Evolutionary conservation across 2,797 vertebrate species (phyloP).

Genomic region (Sebastes aleutianus): DNA sequence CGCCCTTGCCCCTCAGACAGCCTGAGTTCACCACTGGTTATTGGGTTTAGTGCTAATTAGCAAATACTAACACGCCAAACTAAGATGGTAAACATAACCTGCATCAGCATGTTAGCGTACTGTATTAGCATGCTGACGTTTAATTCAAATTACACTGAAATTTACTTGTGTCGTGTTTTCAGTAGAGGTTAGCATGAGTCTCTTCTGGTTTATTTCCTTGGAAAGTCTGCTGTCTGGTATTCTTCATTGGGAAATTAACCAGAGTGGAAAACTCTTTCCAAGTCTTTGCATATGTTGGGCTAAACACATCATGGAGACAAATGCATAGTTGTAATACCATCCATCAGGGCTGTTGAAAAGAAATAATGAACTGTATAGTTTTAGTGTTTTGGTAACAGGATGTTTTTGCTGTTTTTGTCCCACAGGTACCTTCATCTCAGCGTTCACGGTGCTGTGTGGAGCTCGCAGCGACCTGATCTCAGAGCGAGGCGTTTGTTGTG

Average conservation of each 20-base stretch:
- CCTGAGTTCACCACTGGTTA: too few species aligned
- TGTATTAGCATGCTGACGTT: not conserved
- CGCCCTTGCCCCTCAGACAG: too few species aligned
- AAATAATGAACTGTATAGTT: not conserved
- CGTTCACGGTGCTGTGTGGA: slow-evolving; percentile 95
- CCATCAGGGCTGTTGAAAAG: not conserved
- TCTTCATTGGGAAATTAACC: slow-evolving; percentile 7
- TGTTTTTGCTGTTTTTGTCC: not conserved
- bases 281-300: not conserved
- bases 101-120: not conserved
- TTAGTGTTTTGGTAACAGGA: not conserved
- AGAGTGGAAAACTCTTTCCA: slow-evolving; percentile 8
- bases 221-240: not conserved
- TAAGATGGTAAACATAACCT: not conserved
- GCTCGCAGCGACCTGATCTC: slow-evolving; percentile 91
- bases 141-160: not conserved
- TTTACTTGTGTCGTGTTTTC: not conserved
- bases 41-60: not conserved
- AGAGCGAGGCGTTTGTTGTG: slow-evolving; percentile 91
- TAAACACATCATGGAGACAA: not conserved
- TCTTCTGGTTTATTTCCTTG: slow-evolving; percentile 13
- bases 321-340: not conserved
- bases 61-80: not conserved
- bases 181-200: accelerated
- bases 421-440: slow-evolving; percentile 93